A percentile compares a stretch with the other conserved stretches of the same genome.
Evolutionary conservation across 2,113 vertebrate genomes (phyloP).

Genomic region (Mesitornis unicolor): DNA sequence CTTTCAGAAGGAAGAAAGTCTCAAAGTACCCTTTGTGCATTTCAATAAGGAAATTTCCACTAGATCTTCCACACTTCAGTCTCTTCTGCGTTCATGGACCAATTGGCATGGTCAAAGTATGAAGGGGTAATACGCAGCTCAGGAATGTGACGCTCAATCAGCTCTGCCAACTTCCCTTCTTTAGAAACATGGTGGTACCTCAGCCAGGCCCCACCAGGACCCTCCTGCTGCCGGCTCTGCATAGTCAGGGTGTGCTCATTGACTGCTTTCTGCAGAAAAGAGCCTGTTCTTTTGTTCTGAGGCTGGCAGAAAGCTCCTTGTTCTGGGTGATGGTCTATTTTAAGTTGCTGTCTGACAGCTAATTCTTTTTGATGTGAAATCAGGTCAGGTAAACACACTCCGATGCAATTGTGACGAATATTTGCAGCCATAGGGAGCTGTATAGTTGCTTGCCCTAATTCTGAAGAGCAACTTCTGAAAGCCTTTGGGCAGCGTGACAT

Average conservation of each 20-base stretch:
- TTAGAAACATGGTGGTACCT: constrained; percentile 76
- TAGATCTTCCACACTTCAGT: constrained; percentile 62
- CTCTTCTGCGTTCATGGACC: constrained; percentile 75
- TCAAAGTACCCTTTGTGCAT: background rate
- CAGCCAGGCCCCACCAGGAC: constrained; percentile 54
- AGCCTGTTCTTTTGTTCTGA: background rate
- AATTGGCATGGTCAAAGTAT: constrained; percentile 76
- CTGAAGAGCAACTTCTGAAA: constrained; percentile 29
- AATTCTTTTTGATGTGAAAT: constrained; percentile 68
- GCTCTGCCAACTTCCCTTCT: constrained; percentile 71
- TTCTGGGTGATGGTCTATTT: constrained; percentile 32
- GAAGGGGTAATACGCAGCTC: constrained; percentile 71
- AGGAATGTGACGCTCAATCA: constrained; percentile 63
- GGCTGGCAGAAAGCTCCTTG: background rate
- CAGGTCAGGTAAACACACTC: constrained; percentile 77
- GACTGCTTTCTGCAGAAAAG: background rate
- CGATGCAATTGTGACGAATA: constrained; percentile 53
- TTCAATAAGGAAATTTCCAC: constrained; percentile 5
- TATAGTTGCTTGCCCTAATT: constrained; percentile 20
- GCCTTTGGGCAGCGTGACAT: constrained; percentile 5
- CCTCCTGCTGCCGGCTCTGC: background rate
- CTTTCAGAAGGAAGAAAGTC: constrained; percentile 13
- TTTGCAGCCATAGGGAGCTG: constrained; percentile 20
- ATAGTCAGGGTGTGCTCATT: background rate
- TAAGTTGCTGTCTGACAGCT: constrained; percentile 17